Percentiles rank a stretch among this genome's conserved stretches.
These are phyloP conservation scores for Gnathochromis pfefferi DNA, from an alignment of 2,113 vertebrate species.

Conservation along the genomic window DNA sequence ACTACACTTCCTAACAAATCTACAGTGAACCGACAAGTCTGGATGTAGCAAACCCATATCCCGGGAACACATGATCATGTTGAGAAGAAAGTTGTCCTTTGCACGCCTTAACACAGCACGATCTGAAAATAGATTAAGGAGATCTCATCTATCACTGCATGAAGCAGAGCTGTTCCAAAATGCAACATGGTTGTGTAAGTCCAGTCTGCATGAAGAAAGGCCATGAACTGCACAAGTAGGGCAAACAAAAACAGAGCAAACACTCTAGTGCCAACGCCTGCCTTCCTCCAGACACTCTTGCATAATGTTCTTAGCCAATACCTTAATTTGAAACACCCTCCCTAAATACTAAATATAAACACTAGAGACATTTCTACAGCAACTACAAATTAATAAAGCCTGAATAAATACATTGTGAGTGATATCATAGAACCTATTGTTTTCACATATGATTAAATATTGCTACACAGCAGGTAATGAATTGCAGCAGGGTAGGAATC, in stretches of 20 bases:
- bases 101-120: not conserved
- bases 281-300: conserved; percentile 52
- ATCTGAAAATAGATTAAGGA: conserved; percentile 20
- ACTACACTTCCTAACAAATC: not conserved
- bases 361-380: not conserved
- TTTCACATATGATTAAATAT: conserved; percentile 1
- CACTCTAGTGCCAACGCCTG: conserved; percentile 28
- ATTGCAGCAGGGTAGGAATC: not conserved
- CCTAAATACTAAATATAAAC: conserved; percentile 35
- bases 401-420: not conserved
- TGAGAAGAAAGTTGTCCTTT: not conserved
- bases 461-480: not conserved
- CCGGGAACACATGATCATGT: not conserved
- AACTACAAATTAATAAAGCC: not conserved
- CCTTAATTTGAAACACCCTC: conserved; percentile 20
- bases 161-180: conserved; percentile 4
- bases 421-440: not conserved
- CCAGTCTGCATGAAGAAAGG: conserved; percentile 34
- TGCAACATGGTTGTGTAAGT: conserved; percentile 29
- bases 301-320: conserved; percentile 36
- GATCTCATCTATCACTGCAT: conserved; percentile 23
- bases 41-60: not conserved
- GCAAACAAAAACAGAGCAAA: conserved; percentile 55
- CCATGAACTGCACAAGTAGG: conserved; percentile 51
- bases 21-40: not conserved